Evolutionary conservation across 2,113 vertebrate species (phyloP).

Genomic region (Fukomys damarensis): DNA sequence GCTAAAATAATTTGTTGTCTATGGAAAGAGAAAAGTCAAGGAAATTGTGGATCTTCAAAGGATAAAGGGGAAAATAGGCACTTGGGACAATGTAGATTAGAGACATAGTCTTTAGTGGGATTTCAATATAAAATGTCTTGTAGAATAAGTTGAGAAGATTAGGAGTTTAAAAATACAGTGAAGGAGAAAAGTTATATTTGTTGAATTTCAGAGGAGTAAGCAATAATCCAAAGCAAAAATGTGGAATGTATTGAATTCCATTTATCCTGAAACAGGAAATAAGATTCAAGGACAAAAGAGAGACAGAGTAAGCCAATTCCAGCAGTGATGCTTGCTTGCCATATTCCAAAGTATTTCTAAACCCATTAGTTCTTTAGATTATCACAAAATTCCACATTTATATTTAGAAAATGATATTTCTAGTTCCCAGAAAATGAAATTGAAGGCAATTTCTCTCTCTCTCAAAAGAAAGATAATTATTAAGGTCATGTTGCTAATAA

Average conservation of each 20-base stretch:
- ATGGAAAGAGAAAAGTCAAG: neutral
- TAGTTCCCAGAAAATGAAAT: slow-evolving; percentile 1
- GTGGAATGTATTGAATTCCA: neutral
- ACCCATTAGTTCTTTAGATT: neutral
- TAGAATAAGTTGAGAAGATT: neutral
- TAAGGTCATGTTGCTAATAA: neutral
- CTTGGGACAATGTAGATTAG: neutral
- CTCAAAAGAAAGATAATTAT: neutral
- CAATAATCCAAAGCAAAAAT: neutral
- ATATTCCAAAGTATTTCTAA: neutral
- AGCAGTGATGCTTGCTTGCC: neutral
- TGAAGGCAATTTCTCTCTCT: neutral
- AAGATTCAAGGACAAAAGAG: neutral
- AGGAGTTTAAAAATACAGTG: neutral
- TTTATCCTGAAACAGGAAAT: neutral
- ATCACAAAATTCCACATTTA: neutral
- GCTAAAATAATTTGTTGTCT: neutral
- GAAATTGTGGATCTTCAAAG: neutral
- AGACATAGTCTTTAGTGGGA: neutral
- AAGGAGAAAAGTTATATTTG: neutral
- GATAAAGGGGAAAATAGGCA: neutral
- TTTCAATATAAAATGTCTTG: neutral
- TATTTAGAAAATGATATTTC: neutral
- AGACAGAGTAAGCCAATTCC: neutral
- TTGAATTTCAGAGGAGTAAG: neutral